A percentile compares a stretch with the other conserved stretches of the same genome.
These are phyloP conservation scores for Xenopus petersii DNA, from an alignment of 2,797 vertebrate species.

Conservation along the genomic window DNA sequence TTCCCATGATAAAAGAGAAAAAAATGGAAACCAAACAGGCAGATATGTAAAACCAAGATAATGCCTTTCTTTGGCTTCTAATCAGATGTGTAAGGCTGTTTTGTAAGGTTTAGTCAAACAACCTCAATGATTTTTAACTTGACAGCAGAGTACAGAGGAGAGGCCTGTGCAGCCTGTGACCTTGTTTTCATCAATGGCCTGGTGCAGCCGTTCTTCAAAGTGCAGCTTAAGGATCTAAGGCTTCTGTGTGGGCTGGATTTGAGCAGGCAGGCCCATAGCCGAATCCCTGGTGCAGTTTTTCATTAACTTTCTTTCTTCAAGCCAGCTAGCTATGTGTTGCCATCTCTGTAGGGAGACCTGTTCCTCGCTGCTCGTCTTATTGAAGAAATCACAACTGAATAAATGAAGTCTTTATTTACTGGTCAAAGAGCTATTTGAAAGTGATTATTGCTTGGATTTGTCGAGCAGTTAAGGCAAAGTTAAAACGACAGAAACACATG, in stretches of 20 bases:
- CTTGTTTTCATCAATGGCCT: conserved; percentile 66
- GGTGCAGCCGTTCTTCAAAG: conserved; percentile 60
- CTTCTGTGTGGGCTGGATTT: conserved; percentile 59
- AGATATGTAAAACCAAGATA: conserved; percentile 58
- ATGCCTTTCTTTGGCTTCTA: conserved; percentile 68
- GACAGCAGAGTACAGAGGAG: conserved; percentile 38
- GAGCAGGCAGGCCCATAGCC: conserved; percentile 11
- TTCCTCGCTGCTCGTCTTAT: conserved; percentile 49
- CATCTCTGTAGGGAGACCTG: conserved; percentile 48
- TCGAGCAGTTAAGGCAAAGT: neutral
- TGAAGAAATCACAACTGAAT: conserved; percentile 44
- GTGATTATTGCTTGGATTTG: neutral
- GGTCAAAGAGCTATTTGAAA: conserved; percentile 23
- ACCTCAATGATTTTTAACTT: conserved; percentile 69
- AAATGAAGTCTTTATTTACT: conserved; percentile 30
- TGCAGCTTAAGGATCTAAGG: conserved; percentile 58
- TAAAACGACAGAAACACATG: neutral
- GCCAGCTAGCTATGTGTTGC: conserved; percentile 47
- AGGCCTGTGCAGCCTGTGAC: conserved; percentile 72
- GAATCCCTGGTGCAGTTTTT: conserved; percentile 52
- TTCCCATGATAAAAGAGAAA: conserved; percentile 56
- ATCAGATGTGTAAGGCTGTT: conserved; percentile 71
- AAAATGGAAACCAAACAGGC: conserved; percentile 59
- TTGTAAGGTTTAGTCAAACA: conserved; percentile 83
- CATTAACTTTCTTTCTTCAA: conserved; percentile 55